These are phyloP conservation scores for Pterobdella sp. DNA, from an alignment of 2,888 invertebrate species.

Conservation along the genomic window DNA sequence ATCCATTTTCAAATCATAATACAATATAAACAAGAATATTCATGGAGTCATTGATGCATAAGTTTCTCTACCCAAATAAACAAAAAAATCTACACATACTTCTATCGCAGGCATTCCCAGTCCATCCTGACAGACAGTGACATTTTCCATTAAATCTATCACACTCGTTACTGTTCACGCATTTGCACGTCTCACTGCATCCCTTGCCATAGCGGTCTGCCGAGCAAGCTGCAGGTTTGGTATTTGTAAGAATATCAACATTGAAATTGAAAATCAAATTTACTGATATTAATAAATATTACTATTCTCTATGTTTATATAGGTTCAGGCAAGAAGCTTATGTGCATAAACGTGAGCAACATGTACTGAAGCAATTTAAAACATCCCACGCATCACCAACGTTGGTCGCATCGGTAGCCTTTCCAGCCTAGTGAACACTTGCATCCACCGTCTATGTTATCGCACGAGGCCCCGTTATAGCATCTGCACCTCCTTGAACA, in stretches of 20 bases:
- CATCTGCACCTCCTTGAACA: slow-evolving; percentile 47
- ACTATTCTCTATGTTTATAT: no score
- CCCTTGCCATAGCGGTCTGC: slow-evolving; percentile 40
- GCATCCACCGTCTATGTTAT: slow-evolving; percentile 58
- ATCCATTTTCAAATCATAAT: no score
- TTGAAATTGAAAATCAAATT: no score
- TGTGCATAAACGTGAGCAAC: background rate
- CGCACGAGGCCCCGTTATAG: slow-evolving; percentile 65
- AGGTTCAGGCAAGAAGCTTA: background rate
- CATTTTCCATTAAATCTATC: slow-evolving; percentile 34
- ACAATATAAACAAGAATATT: slow-evolving; percentile 10
- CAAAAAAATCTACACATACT: no score
- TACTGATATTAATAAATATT: no score
- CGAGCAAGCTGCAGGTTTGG: slow-evolving; percentile 39
- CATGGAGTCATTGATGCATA: background rate
- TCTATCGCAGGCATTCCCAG: slow-evolving; percentile 41
- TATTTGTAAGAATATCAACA: no score
- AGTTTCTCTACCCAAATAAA: background rate
- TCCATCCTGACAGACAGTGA: slow-evolving; percentile 43
- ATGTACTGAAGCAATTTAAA: background rate
- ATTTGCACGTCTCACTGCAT: slow-evolving; percentile 41
- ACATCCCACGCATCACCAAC: slow-evolving; percentile 38
- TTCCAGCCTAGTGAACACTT: slow-evolving; percentile 42
- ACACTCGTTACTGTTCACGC: slow-evolving; percentile 42
- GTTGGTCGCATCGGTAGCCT: slow-evolving; percentile 42